These are phyloP conservation scores for Argyrosomus japonicus DNA, from an alignment of 2,113 vertebrate genomes.

Conservation along the genomic window DNA sequence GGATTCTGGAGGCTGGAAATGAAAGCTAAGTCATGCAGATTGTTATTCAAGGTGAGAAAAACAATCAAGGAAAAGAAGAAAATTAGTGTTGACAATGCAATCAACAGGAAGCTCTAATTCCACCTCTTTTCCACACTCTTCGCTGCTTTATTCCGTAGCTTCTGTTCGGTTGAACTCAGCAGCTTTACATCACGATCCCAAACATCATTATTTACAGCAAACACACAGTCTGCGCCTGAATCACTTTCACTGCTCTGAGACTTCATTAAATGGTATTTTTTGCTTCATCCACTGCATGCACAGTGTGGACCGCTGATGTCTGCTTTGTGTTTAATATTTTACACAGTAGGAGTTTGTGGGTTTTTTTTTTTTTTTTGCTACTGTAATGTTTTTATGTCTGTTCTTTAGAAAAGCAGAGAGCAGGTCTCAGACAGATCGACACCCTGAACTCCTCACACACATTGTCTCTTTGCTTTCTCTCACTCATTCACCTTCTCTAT, in stretches of 20 bases:
- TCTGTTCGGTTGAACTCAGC: constrained; percentile 24
- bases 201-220: constrained; percentile 2
- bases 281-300: constrained; percentile 2
- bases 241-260: constrained; percentile 16
- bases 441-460: not conserved
- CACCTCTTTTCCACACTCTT: constrained; percentile 21
- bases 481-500: constrained; percentile 1
- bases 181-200: constrained; percentile 2
- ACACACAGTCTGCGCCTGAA: not conserved
- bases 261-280: constrained; percentile 36
- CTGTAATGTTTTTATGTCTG: constrained; percentile 7
- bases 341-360: not conserved
- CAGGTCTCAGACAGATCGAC: constrained; percentile 5
- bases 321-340: constrained; percentile 32
- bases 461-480: not conserved
- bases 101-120: constrained; percentile 29
- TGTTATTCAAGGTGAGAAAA: constrained; percentile 61
- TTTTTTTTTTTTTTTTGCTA: constrained; percentile 12
- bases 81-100: constrained; percentile 53
- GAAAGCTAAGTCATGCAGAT: constrained; percentile 21
- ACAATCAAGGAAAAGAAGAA: constrained; percentile 42
- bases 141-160: not conserved
- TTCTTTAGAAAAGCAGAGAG: not conserved
- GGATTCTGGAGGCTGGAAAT: constrained; percentile 34
- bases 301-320: not conserved